Conservation (phyloP, 2,113 vertebrate species). For the Epinephelus cyanopodus region DNA sequence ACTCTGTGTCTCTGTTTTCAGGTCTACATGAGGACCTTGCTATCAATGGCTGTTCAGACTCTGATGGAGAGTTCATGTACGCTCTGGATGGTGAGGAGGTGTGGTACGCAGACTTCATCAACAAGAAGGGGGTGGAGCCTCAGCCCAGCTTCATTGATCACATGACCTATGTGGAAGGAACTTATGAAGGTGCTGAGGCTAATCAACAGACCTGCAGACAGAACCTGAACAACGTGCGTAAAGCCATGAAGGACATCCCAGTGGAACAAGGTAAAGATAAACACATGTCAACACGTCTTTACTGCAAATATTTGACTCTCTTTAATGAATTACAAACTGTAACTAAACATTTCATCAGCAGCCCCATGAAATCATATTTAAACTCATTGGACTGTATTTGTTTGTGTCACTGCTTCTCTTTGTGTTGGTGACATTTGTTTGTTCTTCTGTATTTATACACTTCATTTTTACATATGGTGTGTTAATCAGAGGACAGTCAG, state of each 20-base stretch:
- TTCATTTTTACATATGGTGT: no score
- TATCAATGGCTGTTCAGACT: not conserved
- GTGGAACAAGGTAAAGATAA: rapidly evolving
- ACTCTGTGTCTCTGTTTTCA: not conserved
- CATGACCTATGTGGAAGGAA: rapidly evolving
- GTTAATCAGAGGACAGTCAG: no score
- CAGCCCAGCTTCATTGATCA: constrained; percentile 9
- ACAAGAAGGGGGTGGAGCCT: not conserved
- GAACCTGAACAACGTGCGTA: rapidly evolving
- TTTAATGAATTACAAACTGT: no score
- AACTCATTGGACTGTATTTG: no score
- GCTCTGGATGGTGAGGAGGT: constrained; percentile 34
- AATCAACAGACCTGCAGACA: rapidly evolving
- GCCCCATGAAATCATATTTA: no score
- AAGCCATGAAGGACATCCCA: rapidly evolving
- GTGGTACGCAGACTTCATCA: constrained; percentile 25
- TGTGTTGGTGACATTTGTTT: no score
- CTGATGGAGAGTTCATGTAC: rapidly evolving
- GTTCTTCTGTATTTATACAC: no score
- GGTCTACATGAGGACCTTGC: rapidly evolving
- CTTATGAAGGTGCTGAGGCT: rapidly evolving
- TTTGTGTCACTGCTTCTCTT: no score
- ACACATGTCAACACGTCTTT: not conserved
- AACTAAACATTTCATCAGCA: no score
- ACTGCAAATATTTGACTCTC: no score